Evolutionary conservation across 1,140 invertebrate genomes (phyloP), one percentile per base, ranked within the genome.

Genomic region (Heliconius melpomene): DNA sequence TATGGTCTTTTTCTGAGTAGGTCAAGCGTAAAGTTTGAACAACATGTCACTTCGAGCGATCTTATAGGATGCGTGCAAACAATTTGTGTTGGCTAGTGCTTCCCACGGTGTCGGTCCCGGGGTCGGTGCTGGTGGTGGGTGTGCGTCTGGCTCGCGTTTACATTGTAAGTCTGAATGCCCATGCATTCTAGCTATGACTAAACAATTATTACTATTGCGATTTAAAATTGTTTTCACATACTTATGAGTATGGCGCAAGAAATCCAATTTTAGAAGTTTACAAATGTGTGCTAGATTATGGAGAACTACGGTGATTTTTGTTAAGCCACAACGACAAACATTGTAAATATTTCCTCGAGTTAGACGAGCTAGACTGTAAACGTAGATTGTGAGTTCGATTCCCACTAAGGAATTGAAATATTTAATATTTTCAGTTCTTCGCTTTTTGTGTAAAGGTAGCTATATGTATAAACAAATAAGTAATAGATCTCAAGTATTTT

Each of bases 31-130:
- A 29, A 79, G 77, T 77, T 60, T 79, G 71, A 36, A 77, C 72
- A 76, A 78, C 60, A 79, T 83, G 78, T 83, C 79, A 84, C 29
- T 70, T 77, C 38, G 79, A 82, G 82, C 77, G 77, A 80, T 74
- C 79, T 82, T 80, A 83, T 85, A 77, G 78, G 80, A 79, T 74
- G 82, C 80, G 60, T 77, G 81, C 82, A 83, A 84, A 85, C 81
- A 79, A 60, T 84, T 81, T 83, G 83, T 85, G 78, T 85, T 82
- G 81, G 79, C 79, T 73, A 80, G 75, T 75, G 79, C 78, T 78
- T 82, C 84, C 84, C 82, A 85, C 84, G 84, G 79, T 60, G 72
- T 78, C 76, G 79, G 40, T 40, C 13, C 40, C 84, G 84, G 79
- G 52, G 71, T 79, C 76, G 79, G 70, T 79, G 82, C 26, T 77